phyloP scores from a whole-genome alignment of 1,140 invertebrate genomes.

The Conus ventricosus region DNA sequence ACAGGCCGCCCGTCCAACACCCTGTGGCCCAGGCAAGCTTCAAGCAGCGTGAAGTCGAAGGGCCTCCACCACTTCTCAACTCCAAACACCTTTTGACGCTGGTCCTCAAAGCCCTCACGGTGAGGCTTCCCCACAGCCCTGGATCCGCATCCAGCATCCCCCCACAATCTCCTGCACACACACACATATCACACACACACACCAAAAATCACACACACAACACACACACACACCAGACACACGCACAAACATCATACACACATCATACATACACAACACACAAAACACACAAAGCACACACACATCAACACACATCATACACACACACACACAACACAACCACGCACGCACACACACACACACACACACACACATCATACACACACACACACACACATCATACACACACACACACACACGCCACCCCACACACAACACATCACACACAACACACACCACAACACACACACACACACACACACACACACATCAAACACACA shows the following conservation, averaged over 20 bases:
- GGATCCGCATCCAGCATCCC: constrained; percentile 94
- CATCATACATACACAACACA: neutral
- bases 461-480: neutral
- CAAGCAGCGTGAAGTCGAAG: constrained; percentile 75
- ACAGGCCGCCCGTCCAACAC: too few species aligned
- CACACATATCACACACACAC: neutral
- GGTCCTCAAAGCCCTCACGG: constrained; percentile 83
- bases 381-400: neutral
- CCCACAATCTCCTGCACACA: constrained; percentile 87
- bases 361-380: neutral
- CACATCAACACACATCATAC: too few species aligned
- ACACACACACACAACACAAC: too few species aligned
- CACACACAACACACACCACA: neutral
- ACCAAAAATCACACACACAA: neutral
- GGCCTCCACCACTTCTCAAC: constrained; percentile 82
- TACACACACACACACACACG: neutral
- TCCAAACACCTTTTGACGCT: constrained; percentile 82
- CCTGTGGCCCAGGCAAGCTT: too few species aligned
- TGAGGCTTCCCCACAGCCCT: constrained; percentile 87
- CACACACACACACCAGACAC: too few species aligned
- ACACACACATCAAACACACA: neutral
- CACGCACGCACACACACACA: neutral
- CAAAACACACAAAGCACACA: neutral
- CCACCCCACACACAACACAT: neutral
- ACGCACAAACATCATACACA: neutral